Evolutionary conservation across 2,113 vertebrate species (phyloP).

Genomic region (Clupea harengus): DNA sequence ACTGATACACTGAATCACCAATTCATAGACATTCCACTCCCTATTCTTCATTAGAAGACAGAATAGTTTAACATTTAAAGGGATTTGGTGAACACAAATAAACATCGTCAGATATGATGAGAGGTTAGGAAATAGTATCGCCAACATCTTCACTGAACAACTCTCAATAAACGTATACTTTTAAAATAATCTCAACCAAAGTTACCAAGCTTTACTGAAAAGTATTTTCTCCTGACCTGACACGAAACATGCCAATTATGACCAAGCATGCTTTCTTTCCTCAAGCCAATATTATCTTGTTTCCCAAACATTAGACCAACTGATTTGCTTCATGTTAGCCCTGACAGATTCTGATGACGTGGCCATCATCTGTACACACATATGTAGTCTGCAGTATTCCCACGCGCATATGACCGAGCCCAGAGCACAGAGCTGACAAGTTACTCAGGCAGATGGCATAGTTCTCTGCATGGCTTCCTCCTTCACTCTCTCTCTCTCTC

Average conservation of each 20-base stretch:
- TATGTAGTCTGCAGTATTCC: not conserved
- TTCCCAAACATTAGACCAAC: not conserved
- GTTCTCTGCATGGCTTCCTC: constrained; percentile 12
- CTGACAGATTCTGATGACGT: not conserved
- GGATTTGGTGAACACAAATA: too few relatives aligned
- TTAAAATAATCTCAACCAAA: too few relatives aligned
- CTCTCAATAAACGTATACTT: too few relatives aligned
- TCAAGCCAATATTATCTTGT: not conserved
- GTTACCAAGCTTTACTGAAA: too few relatives aligned
- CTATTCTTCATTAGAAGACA: not conserved
- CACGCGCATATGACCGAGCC: not conserved
- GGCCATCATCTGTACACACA: not conserved
- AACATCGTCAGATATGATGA: too few relatives aligned
- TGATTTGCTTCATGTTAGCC: not conserved
- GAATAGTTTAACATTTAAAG: not conserved
- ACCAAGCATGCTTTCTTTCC: not conserved
- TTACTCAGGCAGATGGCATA: constrained; percentile 17
- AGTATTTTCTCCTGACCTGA: too few relatives aligned
- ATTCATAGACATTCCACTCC: too few relatives aligned
- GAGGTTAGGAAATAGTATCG: too few relatives aligned
- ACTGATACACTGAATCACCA: not conserved
- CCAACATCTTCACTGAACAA: too few relatives aligned
- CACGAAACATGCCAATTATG: not conserved
- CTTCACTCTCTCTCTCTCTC: not conserved
- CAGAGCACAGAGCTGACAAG: constrained; percentile 5